phyloP scores from a whole-genome alignment of 2,113 vertebrate species.

The Chinchilla lanigera region DNA sequence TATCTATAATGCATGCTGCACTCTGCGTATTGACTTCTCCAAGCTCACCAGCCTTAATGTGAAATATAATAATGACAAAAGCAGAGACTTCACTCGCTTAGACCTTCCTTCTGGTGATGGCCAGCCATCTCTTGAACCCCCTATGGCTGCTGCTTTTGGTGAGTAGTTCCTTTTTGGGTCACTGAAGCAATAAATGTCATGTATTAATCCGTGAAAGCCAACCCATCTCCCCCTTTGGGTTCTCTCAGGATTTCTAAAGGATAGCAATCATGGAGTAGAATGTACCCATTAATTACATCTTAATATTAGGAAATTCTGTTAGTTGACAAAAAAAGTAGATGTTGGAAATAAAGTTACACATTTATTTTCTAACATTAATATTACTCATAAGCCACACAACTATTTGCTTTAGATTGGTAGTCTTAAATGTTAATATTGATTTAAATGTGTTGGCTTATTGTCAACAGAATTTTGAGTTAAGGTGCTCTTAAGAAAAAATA shows the following conservation, averaged over 20 bases:
- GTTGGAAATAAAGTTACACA: constrained; percentile 41
- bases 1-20: constrained; percentile 91
- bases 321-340: constrained; percentile 42
- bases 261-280: constrained; percentile 37
- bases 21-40: constrained; percentile 91
- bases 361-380: constrained; percentile 29
- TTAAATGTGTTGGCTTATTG: constrained; percentile 52
- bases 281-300: constrained; percentile 14
- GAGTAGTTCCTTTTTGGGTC: constrained; percentile 69
- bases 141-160: constrained; percentile 87
- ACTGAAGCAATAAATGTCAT: constrained; percentile 35
- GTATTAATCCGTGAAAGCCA: constrained; percentile 20
- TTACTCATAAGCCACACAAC: background rate
- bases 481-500: constrained; percentile 47
- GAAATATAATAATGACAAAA: constrained; percentile 94
- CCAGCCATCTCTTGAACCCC: constrained; percentile 82
- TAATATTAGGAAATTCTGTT: constrained; percentile 16
- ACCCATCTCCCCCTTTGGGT: background rate
- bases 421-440: constrained; percentile 36
- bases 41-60: constrained; percentile 90
- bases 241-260: constrained; percentile 59
- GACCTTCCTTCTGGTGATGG: constrained; percentile 90
- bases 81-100: constrained; percentile 92
- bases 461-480: constrained; percentile 30
- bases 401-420: constrained; percentile 29